Percentiles rank a stretch among this genome's conserved stretches.
Conservation (phyloP, 2,113 vertebrate species). For the Halcyon senegalensis region DNA sequence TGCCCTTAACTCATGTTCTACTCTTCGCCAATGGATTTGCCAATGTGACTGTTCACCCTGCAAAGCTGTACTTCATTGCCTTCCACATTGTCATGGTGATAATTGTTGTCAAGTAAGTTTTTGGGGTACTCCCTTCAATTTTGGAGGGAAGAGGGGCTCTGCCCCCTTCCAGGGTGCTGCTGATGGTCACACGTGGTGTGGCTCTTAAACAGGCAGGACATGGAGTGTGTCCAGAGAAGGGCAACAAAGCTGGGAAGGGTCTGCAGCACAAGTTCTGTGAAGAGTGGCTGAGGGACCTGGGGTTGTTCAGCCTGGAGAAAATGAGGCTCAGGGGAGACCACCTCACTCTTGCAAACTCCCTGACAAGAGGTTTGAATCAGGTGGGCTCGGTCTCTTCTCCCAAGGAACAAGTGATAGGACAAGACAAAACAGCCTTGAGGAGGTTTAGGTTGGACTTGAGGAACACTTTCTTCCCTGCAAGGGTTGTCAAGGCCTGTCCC, state of each 20-base stretch:
- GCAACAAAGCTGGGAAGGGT: not conserved
- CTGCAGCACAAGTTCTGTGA: not conserved
- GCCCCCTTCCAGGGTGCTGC: not conserved
- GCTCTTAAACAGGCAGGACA: not conserved
- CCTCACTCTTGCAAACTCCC: not conserved
- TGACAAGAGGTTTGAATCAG: not conserved
- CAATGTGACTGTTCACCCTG: constrained; percentile 79
- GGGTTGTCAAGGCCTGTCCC: not conserved
- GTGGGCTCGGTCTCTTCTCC: not conserved
- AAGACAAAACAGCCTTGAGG: too few relatives aligned
- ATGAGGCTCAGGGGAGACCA: not conserved
- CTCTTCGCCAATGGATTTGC: constrained; percentile 87
- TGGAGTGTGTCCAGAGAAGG: not conserved
- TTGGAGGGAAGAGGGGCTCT: not conserved
- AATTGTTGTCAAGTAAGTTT: constrained; percentile 91
- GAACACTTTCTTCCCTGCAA: not conserved
- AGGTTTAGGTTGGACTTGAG: too few relatives aligned
- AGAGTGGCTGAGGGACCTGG: not conserved
- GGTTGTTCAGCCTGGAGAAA: not conserved
- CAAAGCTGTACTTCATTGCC: constrained; percentile 88
- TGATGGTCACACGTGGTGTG: not conserved
- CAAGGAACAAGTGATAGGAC: not conserved
- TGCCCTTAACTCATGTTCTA: constrained; percentile 77
- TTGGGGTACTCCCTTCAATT: rapidly evolving
- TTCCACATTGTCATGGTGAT: constrained; percentile 93